Conservation (phyloP, 1,140 invertebrate genomes). For the Pseudomyrmex concolor region DNA sequence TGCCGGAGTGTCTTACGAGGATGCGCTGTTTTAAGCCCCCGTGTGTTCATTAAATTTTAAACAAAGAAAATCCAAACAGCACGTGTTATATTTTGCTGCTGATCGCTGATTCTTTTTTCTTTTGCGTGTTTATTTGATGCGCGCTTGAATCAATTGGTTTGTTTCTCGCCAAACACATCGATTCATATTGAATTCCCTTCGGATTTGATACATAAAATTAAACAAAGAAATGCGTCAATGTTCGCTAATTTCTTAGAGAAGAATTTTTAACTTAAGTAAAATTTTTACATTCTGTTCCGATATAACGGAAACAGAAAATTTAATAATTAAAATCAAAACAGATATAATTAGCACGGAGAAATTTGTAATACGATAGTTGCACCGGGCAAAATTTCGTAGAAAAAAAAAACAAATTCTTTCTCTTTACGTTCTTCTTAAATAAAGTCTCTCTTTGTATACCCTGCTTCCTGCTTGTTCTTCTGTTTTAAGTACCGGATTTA, state of each 20-base stretch:
- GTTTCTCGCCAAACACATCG: neutral
- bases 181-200: neutral
- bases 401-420: neutral
- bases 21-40: slow-evolving; percentile 23
- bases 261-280: no score
- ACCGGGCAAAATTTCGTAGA: neutral
- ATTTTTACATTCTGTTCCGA: no score
- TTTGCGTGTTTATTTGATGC: slow-evolving; percentile 8
- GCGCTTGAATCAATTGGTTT: neutral
- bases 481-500: slow-evolving; percentile 40
- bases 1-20: slow-evolving; percentile 29
- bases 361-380: neutral
- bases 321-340: no score
- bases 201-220: neutral
- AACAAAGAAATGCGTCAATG: neutral
- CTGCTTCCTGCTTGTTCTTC: slow-evolving; percentile 14
- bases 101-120: neutral
- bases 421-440: slow-evolving; percentile 17
- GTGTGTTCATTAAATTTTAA: slow-evolving; percentile 46
- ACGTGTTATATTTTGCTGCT: neutral
- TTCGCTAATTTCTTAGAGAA: neutral
- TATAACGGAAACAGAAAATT: no score
- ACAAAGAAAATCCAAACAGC: slow-evolving; percentile 43
- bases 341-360: no score
- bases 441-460: slow-evolving; percentile 43